Percentiles rank a stretch among this genome's conserved stretches.
phyloP scores from a whole-genome alignment of 2,113 vertebrate genomes.

The Odontesthes bonariensis region DNA sequence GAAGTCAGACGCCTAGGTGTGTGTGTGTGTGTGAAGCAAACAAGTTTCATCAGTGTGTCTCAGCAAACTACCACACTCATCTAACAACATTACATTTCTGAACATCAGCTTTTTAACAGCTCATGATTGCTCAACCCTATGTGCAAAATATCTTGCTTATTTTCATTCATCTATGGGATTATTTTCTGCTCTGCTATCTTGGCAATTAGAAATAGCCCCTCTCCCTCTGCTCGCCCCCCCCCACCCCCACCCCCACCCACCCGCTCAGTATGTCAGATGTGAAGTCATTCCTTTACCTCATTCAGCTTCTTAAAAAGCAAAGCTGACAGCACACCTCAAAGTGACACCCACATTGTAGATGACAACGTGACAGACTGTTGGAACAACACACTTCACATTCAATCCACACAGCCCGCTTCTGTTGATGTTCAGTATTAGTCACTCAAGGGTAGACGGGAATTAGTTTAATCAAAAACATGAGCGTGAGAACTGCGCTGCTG shows the following conservation, averaged over 20 bases:
- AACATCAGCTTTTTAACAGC: neutral
- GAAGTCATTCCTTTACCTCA: neutral
- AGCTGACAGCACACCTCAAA: slow-evolving; percentile 19
- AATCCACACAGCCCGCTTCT: slow-evolving; percentile 33
- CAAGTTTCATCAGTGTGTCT: too few relatives aligned
- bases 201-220: neutral
- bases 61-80: too few relatives aligned
- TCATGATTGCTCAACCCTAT: too few relatives aligned
- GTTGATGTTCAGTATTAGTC: slow-evolving; percentile 13
- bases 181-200: neutral
- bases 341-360: slow-evolving; percentile 34
- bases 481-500: neutral
- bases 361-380: slow-evolving; percentile 19
- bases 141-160: neutral
- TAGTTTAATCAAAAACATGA: neutral
- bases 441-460: neutral
- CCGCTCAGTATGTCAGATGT: neutral
- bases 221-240: neutral
- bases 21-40: too few relatives aligned
- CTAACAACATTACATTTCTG: neutral
- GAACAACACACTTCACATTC: slow-evolving; percentile 23
- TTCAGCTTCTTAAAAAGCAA: neutral
- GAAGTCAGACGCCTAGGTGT: neutral
- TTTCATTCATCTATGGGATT: too few relatives aligned
- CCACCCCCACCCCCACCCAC: too few relatives aligned